A percentile compares a stretch with the other conserved stretches of the same genome.
Conservation (phyloP, 2,113 vertebrate genomes). For the Sinocyclocheilus anshuiensis region DNA sequence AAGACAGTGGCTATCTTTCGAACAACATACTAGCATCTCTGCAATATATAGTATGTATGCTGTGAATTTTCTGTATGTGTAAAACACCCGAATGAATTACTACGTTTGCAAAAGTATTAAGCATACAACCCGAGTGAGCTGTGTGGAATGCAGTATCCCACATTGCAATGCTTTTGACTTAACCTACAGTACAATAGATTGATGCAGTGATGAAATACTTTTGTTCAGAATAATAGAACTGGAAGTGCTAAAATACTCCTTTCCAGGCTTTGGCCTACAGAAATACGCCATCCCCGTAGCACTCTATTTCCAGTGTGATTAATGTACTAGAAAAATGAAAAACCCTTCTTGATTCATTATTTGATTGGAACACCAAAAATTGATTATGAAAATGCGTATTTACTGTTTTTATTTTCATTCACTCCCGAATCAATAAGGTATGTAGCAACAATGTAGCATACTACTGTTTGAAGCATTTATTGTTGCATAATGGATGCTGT, state of each 20-base stretch:
- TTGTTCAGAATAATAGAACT: background rate
- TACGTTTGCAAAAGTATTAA: background rate
- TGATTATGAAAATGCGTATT: background rate
- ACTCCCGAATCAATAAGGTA: background rate
- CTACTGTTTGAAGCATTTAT: background rate
- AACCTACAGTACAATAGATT: background rate
- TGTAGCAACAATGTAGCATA: slow-evolving; percentile 5
- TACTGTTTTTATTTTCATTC: background rate
- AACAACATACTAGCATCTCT: background rate
- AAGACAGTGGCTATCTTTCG: background rate
- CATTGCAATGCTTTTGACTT: background rate
- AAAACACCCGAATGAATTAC: background rate
- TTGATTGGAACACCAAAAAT: background rate
- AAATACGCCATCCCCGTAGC: background rate
- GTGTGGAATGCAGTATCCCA: background rate
- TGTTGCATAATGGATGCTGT: background rate
- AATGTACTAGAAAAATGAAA: background rate
- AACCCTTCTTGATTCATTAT: background rate
- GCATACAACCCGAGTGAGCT: background rate
- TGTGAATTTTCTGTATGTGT: background rate
- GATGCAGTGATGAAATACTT: background rate
- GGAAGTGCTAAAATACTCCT: background rate
- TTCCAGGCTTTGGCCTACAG: background rate
- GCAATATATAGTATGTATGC: background rate
- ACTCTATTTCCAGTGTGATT: background rate